Evolutionary conservation across 2,888 invertebrate species (phyloP), one percentile per base, ranked within the genome.

Genomic region (Bellardia bayeri): DNA sequence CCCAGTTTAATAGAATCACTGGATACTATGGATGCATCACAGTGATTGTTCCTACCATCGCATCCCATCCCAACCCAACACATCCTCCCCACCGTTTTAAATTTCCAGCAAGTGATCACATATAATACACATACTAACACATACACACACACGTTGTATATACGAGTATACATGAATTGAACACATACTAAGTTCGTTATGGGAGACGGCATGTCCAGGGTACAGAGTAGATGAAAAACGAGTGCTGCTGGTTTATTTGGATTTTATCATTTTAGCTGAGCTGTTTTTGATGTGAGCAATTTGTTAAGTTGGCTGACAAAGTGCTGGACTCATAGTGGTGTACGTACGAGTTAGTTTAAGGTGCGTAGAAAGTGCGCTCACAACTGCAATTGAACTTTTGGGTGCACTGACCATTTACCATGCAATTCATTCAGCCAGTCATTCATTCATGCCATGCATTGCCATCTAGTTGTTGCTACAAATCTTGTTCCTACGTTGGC

Each of bases 241-340:
- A 87, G 87, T 85, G 87, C 78, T 82, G 84, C 87, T 82, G 81
- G 87, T 87, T 87, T 87, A 61, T 72, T 79, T 68, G 66, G 74
- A 72, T 84, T 84, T 84, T 61, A 66, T 84, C 87, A 78, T 74
- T 69, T 72, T 69, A 74, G 78, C 61, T 74, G 85, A 63, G 78
- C 51, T 68, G 78, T 68, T 82, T 79, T 75, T 84, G 78, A 76
- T 79, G 81, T 78, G 76, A 79, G 76, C 91, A 92, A 92, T 92
- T 92, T 92, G 91, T 91, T 91, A 92, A 90, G 91, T 91, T 90
- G 91, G 85, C 91, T 92, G 92, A 91, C 92, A 91, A 91, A 87
- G 45, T 84, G 72, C 68, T 64, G 74, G 71, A 33, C 51, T 72
- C 49, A 40, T 49, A 42, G 54, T 58, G 56, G 33, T 11, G 37